Base-by-base conservation (phyloP, 2,797 vertebrate species). In the Sebastes kiyomatsui region DNA sequence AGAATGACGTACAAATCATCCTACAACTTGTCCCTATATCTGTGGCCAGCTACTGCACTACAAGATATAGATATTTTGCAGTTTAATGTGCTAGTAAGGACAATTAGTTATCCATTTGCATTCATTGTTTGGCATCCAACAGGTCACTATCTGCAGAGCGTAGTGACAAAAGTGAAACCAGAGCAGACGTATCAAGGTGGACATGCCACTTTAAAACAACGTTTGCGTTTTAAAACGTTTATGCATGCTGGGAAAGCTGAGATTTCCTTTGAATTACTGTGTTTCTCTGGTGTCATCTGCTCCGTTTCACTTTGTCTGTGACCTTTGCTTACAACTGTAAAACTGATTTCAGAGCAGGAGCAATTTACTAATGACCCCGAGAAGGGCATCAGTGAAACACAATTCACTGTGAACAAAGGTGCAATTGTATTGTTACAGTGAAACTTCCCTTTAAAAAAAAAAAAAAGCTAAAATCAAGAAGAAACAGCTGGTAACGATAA, bases 401-500 rank as follows among this genome's bases (percentile, higher is more conserved):
- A 73, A 81, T 10, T 61, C 67, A 74, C 70, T 4, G 49, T 62
- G 62, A 90, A 89, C 77, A 88, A 92, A 88, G 75, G 85, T 83
- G 72, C 77, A 71, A 25, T 79, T 81, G 69, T 84, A 67, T 79
- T 22, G 71, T 80, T 71, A 76, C 58, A 33, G 46, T 54, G n/a
- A 88, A 78, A 78, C 42, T 11, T 79, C 56, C 79, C 67, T 67
- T 69, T 6, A 18, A 30, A 60, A 2, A 18, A 32, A 60, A 2
- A 28, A 65, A 80, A 66, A 72, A 61, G 42, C 30, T 35, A 16
- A 80, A 83, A 14, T n/a, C 7, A 74, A 77, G 84, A 54, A 69
- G 5, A 77, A 88, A 88, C 84, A 91, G 78, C 83, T 87, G 87
- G 71, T 66, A 84, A 85, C 56, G 81, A 85, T 87, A 83, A 87